Percentiles rank a stretch among this genome's conserved stretches.
These are phyloP conservation scores for Tenebrio molitor DNA, from an alignment of 1,140 invertebrate species.

Conservation along the genomic window DNA sequence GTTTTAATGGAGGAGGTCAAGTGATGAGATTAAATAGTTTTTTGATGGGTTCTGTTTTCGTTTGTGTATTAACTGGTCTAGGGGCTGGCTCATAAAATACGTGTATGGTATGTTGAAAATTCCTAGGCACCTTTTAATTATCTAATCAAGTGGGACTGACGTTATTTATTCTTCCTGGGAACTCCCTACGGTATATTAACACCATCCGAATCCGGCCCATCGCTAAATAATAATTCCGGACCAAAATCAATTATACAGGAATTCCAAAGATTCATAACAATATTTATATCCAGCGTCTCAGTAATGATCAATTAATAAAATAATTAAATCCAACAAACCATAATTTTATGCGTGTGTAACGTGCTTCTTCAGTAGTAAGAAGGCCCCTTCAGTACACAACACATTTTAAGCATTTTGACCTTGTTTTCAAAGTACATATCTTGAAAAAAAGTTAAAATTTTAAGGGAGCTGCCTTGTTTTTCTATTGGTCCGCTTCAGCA, in stretches of 20 bases:
- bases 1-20: conserved; percentile 4
- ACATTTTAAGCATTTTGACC: too few relatives aligned
- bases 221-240: neutral
- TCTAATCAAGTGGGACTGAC: conserved; percentile 37
- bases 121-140: conserved; percentile 42
- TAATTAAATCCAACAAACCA: too few relatives aligned
- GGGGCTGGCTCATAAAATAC: conserved; percentile 35
- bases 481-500: too few relatives aligned
- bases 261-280: too few relatives aligned
- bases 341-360: too few relatives aligned
- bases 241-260: conserved; percentile 15
- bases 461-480: too few relatives aligned
- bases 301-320: too few relatives aligned
- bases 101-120: conserved; percentile 44
- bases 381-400: too few relatives aligned
- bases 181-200: conserved; percentile 43
- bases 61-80: conserved; percentile 29
- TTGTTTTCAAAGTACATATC: too few relatives aligned
- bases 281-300: too few relatives aligned
- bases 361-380: too few relatives aligned
- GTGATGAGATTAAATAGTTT: conserved; percentile 39
- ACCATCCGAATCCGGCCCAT: conserved; percentile 33
- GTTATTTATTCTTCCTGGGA: conserved; percentile 39
- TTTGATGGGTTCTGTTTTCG: conserved; percentile 23
- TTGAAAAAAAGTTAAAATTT: too few relatives aligned